Evolutionary conservation across 2,888 invertebrate species (phyloP), one percentile per base, ranked within the genome.

Genomic region (Meteorus colon): DNA sequence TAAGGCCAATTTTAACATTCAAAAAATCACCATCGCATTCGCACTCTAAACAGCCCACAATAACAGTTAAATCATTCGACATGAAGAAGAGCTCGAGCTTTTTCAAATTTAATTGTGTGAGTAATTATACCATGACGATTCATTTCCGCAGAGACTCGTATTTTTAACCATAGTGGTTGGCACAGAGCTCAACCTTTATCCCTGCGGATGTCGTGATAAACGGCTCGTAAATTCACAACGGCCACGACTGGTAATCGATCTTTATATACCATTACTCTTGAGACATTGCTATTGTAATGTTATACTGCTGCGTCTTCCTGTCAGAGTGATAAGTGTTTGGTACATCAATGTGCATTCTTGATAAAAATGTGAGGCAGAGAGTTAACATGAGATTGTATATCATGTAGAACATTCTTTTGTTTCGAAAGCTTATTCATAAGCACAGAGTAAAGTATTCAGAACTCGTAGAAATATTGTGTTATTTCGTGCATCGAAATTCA

Each of bases 121-220:
- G 12, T 12, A 41, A 41, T 41, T 41, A 41, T 41, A 41, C 41
- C n/a, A 48, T 16, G 16, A 48, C 48, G 16, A 16, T 48, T n/a
- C n/a, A 48, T n/a, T 48, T 19, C 55, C 8, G 19, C 24, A 16
- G 37, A 65, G 34, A 65, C 65, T 37, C 41, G 41, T 37, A 65
- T 63, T 63, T 34, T 63, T n/a, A n/a, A 34, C 34, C 63, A 63
- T n/a, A 14, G 41, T 41, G 65, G 65, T 41, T 37, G 37, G 65
- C 65, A 41, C 65, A 65, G 1, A 65, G 34, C 37, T 65, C 24
- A 37, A 65, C 41, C 65, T 65, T 19, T 41, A 65, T 19, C 24
- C 65, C 65, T 65, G 41, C 6, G 65, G 65, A 19, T 31, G 10
- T 2, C 10, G 12, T n/a, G 19, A 65, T 4, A 65, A 65, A 65